A percentile compares a stretch with the other conserved stretches of the same genome.
Evolutionary conservation across 2,888 invertebrate species (phyloP).

Genomic region (Amitus sp.): DNA sequence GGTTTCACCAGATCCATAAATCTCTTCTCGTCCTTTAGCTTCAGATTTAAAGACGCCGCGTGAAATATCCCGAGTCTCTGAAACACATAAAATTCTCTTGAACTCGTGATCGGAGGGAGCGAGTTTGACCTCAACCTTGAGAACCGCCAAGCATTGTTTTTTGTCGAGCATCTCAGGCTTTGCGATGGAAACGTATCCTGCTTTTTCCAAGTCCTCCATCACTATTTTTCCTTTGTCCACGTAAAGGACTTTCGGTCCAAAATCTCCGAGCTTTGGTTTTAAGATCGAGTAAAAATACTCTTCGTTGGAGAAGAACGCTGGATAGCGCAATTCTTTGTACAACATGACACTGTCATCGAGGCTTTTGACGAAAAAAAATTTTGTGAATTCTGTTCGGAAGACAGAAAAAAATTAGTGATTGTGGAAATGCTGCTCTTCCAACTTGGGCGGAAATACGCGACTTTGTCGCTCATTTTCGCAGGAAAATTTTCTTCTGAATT

Average conservation of each 20-base stretch:
- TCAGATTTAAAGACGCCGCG: slow-evolving; percentile 46
- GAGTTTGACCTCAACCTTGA: slow-evolving; percentile 42
- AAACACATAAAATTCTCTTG: neutral
- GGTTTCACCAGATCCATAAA: slow-evolving; percentile 44
- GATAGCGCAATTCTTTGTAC: slow-evolving; percentile 4
- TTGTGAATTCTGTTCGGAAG: neutral
- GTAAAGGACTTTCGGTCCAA: slow-evolving; percentile 44
- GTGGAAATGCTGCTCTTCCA: neutral
- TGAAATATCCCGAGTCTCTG: slow-evolving; percentile 51
- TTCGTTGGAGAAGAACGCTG: slow-evolving; percentile 47
- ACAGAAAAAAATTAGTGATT: neutral
- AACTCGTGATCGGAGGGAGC: too few relatives aligned
- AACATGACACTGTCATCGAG: neutral
- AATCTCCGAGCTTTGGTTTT: slow-evolving; percentile 39
- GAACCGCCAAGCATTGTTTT: slow-evolving; percentile 43
- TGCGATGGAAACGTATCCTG: slow-evolving; percentile 43
- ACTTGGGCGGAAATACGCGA: too few relatives aligned
- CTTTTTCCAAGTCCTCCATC: slow-evolving; percentile 47
- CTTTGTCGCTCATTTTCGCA: neutral
- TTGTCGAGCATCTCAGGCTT: slow-evolving; percentile 45
- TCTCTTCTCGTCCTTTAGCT: slow-evolving; percentile 32
- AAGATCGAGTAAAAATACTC: slow-evolving; percentile 44
- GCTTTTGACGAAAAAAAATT: neutral
- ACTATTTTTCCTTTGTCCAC: slow-evolving; percentile 44
- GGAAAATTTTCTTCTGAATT: too few relatives aligned